Conservation (phyloP, 2,797 vertebrate species). For the Eidolon dupreanum region DNA sequence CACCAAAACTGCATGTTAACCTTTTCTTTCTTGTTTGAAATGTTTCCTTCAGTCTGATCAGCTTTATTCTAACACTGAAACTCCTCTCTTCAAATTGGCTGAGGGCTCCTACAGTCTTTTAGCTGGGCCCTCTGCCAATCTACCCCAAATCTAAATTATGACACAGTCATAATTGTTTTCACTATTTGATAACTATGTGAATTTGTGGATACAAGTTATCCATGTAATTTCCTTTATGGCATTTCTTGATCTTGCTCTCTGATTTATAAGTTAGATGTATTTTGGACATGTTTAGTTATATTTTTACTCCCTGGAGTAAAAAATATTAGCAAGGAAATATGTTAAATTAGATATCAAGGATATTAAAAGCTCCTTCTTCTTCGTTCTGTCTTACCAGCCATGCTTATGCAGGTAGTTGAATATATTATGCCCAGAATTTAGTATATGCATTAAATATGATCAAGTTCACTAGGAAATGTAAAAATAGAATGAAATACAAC, state of each 20-base stretch:
- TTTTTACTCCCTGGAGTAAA: background rate
- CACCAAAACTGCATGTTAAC: background rate
- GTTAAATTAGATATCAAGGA: background rate
- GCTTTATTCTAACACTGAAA: background rate
- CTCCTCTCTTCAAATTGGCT: background rate
- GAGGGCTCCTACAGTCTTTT: background rate
- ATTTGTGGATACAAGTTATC: background rate
- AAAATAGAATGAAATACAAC: slow-evolving; percentile 85
- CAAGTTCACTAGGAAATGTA: slow-evolving; percentile 74
- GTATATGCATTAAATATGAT: slow-evolving; percentile 69
- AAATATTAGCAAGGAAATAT: background rate
- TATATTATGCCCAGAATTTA: slow-evolving; percentile 74
- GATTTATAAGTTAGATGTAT: background rate
- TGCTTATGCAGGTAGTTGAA: slow-evolving; percentile 60
- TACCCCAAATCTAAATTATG: background rate
- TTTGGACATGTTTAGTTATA: background rate
- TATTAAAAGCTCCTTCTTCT: slow-evolving; percentile 51
- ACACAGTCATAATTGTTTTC: background rate
- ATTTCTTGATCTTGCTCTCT: slow-evolving; percentile 25
- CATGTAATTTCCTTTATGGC: background rate
- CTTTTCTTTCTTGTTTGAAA: background rate
- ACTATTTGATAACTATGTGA: background rate
- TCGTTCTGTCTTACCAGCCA: slow-evolving; percentile 29
- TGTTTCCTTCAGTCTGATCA: background rate
- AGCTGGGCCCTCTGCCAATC: background rate